These are phyloP conservation scores for Sebastes steindachneri DNA, from an alignment of 2,797 vertebrate genomes.

Conservation along the genomic window DNA sequence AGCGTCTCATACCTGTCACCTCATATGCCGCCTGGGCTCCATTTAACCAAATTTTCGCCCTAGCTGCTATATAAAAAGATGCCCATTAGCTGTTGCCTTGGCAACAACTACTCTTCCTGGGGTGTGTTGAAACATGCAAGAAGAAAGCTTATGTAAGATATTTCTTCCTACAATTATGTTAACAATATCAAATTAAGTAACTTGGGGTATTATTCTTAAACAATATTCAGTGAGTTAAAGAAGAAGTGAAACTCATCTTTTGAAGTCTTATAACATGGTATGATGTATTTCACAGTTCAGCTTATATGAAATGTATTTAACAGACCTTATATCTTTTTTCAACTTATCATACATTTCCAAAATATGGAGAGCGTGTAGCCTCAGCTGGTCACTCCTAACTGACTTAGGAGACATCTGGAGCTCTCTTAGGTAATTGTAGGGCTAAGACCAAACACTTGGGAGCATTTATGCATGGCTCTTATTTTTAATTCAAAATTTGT, in stretches of 20 bases:
- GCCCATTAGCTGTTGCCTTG: not conserved
- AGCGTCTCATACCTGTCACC: not conserved
- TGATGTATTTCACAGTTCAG: not conserved
- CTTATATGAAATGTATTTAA: too few relatives aligned
- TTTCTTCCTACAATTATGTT: not conserved
- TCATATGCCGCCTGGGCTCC: not conserved
- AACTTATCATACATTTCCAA: not conserved
- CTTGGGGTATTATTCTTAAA: not conserved
- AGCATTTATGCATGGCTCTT: too few relatives aligned
- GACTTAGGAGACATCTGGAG: too few relatives aligned
- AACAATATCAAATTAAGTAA: not conserved
- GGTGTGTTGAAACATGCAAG: not conserved
- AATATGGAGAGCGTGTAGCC: too few relatives aligned
- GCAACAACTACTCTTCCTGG: not conserved
- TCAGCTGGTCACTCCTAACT: too few relatives aligned
- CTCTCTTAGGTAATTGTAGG: not conserved
- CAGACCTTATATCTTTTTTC: too few relatives aligned
- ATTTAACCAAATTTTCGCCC: not conserved
- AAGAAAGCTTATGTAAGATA: not conserved
- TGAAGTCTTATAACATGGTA: not conserved
- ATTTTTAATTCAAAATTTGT: too few relatives aligned
- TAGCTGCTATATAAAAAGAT: not conserved
- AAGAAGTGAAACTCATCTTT: not conserved
- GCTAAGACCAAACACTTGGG: not conserved
- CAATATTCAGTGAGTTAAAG: not conserved